Base-by-base conservation (phyloP, 2,888 invertebrate genomes). In the Electrophaes corylata region DNA sequence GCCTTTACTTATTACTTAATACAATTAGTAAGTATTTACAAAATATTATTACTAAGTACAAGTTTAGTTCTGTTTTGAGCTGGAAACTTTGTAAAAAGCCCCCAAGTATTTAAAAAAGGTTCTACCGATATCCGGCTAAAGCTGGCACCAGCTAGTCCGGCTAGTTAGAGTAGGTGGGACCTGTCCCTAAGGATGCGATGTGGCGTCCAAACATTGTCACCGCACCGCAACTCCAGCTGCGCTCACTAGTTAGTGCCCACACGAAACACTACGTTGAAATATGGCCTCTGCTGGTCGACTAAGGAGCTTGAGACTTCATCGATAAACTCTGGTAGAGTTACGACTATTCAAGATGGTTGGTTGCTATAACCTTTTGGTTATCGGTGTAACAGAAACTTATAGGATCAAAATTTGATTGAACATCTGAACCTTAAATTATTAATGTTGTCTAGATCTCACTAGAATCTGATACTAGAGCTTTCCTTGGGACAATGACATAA, bases 121-220 rank as follows among this genome's bases (percentile, higher is more conserved):
- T n/a, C n/a, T n/a, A 29, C 26, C 26, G 10, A 29, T 10, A 1
- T 44, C 44, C 49, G 49, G 37, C 39, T 19, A 48, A 14, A 26
- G 39, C 39, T 10, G 2, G 19, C 3, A 14, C 16, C 12, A 10
- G 41, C 10, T 5, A 19, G 12, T 47, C 47, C 41, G 43, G 44
- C 45, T 18, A 40, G 6, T 18, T 12, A 43, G 29, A 16, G 37
- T 33, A n/a, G n/a, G n/a, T 37, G 37, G n/a, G 11, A 19, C 26
- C 31, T 40, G 19, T 45, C 52, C 18, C 53, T 54, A 35, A 41
- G 50, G 54, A 59, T 46, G 31, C 53, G 82, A 83, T 81, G 84
- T 77, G 82, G 81, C 77, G 73, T 70, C 82, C 82, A 83, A 87
- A 88, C 87, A 88, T 86, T 86, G 87, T 84, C 83, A 76, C 74